A percentile compares a stretch with the other conserved stretches of the same genome.
phyloP scores from a whole-genome alignment of 2,113 vertebrate species.

The Montifringilla adamsi region DNA sequence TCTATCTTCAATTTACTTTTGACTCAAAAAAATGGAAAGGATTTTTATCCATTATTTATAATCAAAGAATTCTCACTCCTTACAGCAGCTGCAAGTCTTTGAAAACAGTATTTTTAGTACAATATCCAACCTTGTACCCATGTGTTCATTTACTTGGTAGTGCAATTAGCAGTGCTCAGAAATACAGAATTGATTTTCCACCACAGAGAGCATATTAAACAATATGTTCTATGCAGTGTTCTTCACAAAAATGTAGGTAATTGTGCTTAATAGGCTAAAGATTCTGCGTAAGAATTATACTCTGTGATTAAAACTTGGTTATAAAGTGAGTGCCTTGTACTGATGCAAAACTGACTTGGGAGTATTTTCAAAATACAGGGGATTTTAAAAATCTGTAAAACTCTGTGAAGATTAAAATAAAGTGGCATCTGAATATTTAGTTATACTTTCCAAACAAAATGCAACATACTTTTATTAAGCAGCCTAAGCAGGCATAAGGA shows the following conservation, averaged over 20 bases:
- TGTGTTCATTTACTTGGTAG: neutral
- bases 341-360: neutral
- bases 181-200: neutral
- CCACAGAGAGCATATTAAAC: neutral
- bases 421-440: constrained; percentile 3
- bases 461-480: constrained; percentile 4
- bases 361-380: neutral
- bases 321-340: neutral
- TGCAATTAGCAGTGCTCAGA: neutral
- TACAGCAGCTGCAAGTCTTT: neutral
- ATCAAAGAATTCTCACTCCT: neutral
- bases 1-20: neutral
- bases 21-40: neutral
- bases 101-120: neutral
- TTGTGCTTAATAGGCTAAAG: neutral
- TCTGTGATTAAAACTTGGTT: neutral
- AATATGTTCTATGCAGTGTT: neutral
- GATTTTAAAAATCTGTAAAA: neutral
- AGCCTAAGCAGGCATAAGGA: neutral
- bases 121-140: neutral
- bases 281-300: neutral
- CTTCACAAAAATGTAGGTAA: neutral
- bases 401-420: neutral
- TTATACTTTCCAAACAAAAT: neutral
- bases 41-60: neutral